Base-by-base conservation (phyloP, 2,797 vertebrate species). In the Uromys caudimaculatus region DNA sequence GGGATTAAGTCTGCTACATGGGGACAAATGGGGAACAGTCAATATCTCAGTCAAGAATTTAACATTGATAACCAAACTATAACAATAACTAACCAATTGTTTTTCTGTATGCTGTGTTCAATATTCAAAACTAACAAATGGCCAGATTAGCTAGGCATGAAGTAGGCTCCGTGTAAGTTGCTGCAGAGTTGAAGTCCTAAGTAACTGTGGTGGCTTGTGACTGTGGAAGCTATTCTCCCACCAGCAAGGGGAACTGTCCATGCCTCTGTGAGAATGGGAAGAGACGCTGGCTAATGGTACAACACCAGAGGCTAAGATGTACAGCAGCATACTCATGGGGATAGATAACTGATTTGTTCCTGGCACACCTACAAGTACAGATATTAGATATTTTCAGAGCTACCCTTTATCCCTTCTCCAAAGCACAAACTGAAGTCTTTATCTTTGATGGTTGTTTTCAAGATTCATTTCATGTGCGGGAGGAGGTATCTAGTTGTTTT, bases 311-410 rank as follows among this genome's bases (percentile, higher is more conserved):
- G 17, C 19, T 83, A 62, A 88, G 77, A 93, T 95, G 32, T 35
- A 54, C 24, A 35, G 90, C 67, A 16, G 47, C 35, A 5, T 50
- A 44, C 69, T 79, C 73, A 52, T 1, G 24, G n/a, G 17, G 35
- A 62, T 32, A 62, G 69, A 52, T 67, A 54, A 76, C 54, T 84
- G 27, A 89, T 82, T 58, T 95, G 64, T 50, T 89, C 52, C 83
- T 44, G 41, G 52, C 12, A 60, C 69, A n/a, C 8, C 38, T 71
- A 82, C 27, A 93, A 92, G 52, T 52, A 81, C 71, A 96, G 16
- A 52, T 81, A 87, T 58, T 92, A 87, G 10, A n/a, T 89, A 64
- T 69, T 95, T 96, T 58, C 75, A 95, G 75, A 90, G 78, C 10
- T 95, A 41, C 21, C 8, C 23, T 41, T 93, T 47, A 83, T 89